phyloP scores from a whole-genome alignment of 2,888 invertebrate genomes.

The Xestoiulus laeticollis region DNA sequence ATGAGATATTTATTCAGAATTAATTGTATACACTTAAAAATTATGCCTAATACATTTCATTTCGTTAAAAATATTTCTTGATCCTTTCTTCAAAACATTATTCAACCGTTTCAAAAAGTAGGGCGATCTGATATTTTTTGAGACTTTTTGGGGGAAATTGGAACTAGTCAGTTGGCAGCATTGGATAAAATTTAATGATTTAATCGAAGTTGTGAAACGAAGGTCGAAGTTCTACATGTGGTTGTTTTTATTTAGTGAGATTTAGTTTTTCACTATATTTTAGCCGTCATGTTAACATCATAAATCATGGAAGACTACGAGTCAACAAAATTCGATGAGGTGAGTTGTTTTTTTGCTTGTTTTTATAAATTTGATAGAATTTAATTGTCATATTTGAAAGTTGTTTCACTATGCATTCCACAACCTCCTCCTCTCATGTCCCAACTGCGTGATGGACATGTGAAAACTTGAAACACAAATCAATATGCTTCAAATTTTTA shows the following conservation, averaged over 20 bases:
- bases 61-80: too few species aligned
- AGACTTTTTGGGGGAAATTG: background rate
- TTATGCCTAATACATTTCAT: too few species aligned
- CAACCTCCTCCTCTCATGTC: background rate
- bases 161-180: background rate
- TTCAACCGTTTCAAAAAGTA: too few species aligned
- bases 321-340: constrained; percentile 11
- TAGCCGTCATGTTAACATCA: background rate
- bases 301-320: background rate
- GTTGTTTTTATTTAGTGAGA: background rate
- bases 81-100: too few species aligned
- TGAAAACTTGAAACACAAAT: background rate
- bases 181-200: background rate
- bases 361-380: background rate
- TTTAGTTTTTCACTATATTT: too few species aligned
- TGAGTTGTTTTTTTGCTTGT: background rate
- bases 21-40: too few species aligned
- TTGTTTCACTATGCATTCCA: background rate
- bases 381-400: background rate
- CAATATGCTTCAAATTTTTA: background rate
- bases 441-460: background rate
- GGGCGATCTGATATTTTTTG: too few species aligned
- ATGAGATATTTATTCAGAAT: too few species aligned
- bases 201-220: background rate
- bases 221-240: constrained; percentile 18